These are phyloP conservation scores for Pipistrellus nathusii DNA, from an alignment of 2,797 vertebrate species.

Conservation along the genomic window DNA sequence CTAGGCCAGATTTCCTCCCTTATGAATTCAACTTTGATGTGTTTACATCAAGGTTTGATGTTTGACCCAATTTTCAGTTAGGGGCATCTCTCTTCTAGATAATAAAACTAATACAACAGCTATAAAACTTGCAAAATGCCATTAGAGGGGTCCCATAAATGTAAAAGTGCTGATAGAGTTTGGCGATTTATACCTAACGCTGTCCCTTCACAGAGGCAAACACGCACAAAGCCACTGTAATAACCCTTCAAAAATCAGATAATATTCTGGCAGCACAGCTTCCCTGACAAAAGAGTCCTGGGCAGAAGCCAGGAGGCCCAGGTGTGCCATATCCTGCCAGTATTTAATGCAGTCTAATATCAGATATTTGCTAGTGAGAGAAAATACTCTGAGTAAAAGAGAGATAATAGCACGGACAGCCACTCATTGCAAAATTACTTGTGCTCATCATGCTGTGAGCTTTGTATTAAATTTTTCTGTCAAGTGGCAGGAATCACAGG, in stretches of 20 bases:
- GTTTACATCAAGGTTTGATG: slow-evolving; percentile 71
- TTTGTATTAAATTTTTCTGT: slow-evolving; percentile 96
- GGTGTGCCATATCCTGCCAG: slow-evolving; percentile 87
- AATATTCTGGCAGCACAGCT: slow-evolving; percentile 87
- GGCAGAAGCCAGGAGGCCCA: slow-evolving; percentile 88
- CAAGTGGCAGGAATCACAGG: slow-evolving; percentile 94
- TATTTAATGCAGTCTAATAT: slow-evolving; percentile 87
- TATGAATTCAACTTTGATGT: slow-evolving; percentile 58
- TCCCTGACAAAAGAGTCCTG: slow-evolving; percentile 86
- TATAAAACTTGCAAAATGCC: slow-evolving; percentile 81
- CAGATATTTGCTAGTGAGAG: slow-evolving; percentile 84
- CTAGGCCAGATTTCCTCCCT: slow-evolving; percentile 73
- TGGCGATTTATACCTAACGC: slow-evolving; percentile 84
- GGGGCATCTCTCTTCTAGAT: slow-evolving; percentile 75
- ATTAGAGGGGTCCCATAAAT: slow-evolving; percentile 79
- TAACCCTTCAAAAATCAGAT: slow-evolving; percentile 88
- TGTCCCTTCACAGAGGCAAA: slow-evolving; percentile 82
- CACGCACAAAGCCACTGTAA: slow-evolving; percentile 81
- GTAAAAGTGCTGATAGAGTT: slow-evolving; percentile 76
- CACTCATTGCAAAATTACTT: slow-evolving; percentile 94
- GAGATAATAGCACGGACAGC: slow-evolving; percentile 88
- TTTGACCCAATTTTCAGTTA: slow-evolving; percentile 76
- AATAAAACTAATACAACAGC: slow-evolving; percentile 82
- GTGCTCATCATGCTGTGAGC: slow-evolving; percentile 90
- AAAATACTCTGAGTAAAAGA: slow-evolving; percentile 87